Conservation (phyloP, 1,140 invertebrate genomes). For the Drosophila navojoa region DNA sequence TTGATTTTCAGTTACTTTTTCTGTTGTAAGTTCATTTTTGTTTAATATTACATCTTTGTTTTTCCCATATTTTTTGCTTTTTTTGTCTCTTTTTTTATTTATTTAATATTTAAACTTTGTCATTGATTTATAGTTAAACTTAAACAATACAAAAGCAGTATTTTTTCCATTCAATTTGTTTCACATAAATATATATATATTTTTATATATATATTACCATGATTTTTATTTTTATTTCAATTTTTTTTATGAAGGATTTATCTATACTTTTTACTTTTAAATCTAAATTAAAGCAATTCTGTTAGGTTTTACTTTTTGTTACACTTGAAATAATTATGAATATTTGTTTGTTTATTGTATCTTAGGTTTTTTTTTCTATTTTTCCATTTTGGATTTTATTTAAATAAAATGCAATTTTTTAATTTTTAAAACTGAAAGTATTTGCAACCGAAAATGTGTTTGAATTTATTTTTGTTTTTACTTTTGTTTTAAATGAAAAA, state of each 20-base stretch:
- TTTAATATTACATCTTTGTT: constrained; percentile 70
- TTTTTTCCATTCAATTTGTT: constrained; percentile 71
- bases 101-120: constrained; percentile 66
- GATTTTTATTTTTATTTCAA: constrained; percentile 48
- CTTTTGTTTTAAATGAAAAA: constrained; percentile 46
- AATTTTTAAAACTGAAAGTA: constrained; percentile 21
- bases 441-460: neutral
- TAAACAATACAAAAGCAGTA: constrained; percentile 82
- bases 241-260: constrained; percentile 54
- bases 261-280: constrained; percentile 57
- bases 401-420: constrained; percentile 16
- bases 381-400: neutral
- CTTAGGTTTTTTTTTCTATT: constrained; percentile 22
- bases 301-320: constrained; percentile 42
- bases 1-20: constrained; percentile 53
- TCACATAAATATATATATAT: constrained; percentile 55
- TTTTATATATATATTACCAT: constrained; percentile 50
- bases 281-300: constrained; percentile 78
- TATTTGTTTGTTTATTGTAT: constrained; percentile 39
- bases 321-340: constrained; percentile 42
- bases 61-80: constrained; percentile 25
- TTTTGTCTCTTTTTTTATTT: constrained; percentile 20
- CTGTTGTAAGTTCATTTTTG: constrained; percentile 59
- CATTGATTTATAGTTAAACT: constrained; percentile 71
- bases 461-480: constrained; percentile 16